Base-by-base conservation (phyloP, 2,797 vertebrate species). In the Syngnathus acus region DNA sequence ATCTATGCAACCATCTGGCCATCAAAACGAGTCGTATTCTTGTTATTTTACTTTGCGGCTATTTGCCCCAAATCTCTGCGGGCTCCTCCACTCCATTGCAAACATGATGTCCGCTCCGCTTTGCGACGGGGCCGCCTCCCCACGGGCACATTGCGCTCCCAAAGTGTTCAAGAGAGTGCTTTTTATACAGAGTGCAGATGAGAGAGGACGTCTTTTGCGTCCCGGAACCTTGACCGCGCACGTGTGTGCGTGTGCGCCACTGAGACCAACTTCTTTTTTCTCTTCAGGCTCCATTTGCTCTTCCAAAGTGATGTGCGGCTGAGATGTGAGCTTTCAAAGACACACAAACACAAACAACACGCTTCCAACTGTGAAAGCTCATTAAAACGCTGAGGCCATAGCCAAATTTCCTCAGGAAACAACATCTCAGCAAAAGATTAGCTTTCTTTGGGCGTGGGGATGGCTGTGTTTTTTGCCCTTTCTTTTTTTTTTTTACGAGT, bases 361-460 rank as follows among this genome's bases (percentile, higher is more conserved):
- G 3, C 9, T 60, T 40, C 40, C 59, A 43, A 62, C 40, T 16
- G 60, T 45, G 42, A 62, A 62, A 62, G 60, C 60, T 62, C 60
- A 62, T 62, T 62, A 45, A 62, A 62, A 45, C 0, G 5, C 60
- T 14, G 59, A 61, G 13, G 60, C 60, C 11, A 42, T 16, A 62
- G 60, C 60, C 40, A 45, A 45, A 62, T 62, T 45, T 62, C 40
- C 60, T 26, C 39, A 9, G 60, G 60, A 62, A 62, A 62, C 60
- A 45, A 62, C 60, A 43, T 62, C 60, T 23, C 21, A 4, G 40
- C 21, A 10, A 62, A 62, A 13, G 60, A 43, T 62, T 16, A 62
- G 10, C n/a, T 40, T n/a, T 62, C 16, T 45, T 45, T 23, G n/a
- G 11, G 14, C 11, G 26, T 14, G 13, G 54, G 26, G 57, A 11